These are phyloP conservation scores for Chironex yamaguchii DNA, from an alignment of 30 jellyfish, hydroid and myxozoan species.

Conservation along the genomic window DNA sequence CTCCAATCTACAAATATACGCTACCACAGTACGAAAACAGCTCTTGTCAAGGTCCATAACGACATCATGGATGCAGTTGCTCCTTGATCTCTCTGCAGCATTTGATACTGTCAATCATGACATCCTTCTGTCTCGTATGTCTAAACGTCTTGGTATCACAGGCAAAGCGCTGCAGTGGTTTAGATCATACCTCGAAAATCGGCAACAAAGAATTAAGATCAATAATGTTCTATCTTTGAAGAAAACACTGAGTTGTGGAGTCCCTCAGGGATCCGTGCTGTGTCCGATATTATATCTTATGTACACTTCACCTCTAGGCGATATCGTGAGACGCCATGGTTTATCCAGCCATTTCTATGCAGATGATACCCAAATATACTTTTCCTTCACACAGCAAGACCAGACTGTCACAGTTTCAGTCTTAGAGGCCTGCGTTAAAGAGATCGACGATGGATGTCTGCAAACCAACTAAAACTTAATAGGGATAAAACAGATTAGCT, in stretches of 20 bases:
- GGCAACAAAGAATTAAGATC: constrained; percentile 9
- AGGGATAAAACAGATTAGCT: constrained; percentile 46
- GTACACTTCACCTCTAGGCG: constrained; percentile 29
- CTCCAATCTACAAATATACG: constrained; percentile 57
- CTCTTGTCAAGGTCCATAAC: constrained; percentile 38
- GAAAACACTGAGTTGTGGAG: constrained; percentile 61
- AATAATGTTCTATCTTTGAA: constrained; percentile 12
- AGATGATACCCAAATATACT: constrained; percentile 65
- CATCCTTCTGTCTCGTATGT: constrained; percentile 14
- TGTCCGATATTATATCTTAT: constrained; percentile 34
- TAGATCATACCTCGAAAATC: constrained; percentile 31
- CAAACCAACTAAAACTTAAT: constrained; percentile 52
- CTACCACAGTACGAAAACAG: constrained; percentile 66
- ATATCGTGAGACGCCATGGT: constrained; percentile 2
- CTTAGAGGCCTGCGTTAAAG: constrained; percentile 33
- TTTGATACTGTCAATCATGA: constrained; percentile 57
- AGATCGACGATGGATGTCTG: constrained; percentile 50
- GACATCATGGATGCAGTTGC: constrained; percentile 26
- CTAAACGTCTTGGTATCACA: constrained; percentile 11
- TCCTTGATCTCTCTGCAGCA: constrained; percentile 58
- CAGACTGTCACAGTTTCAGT: constrained; percentile 45
- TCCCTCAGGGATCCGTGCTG: constrained; percentile 60
- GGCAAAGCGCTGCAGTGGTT: constrained; percentile 45
- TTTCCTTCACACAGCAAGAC: constrained; percentile 41
- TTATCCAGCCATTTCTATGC: constrained; percentile 28